Conservation (phyloP, 2,888 invertebrate genomes). For the Stomorhina lunata region DNA sequence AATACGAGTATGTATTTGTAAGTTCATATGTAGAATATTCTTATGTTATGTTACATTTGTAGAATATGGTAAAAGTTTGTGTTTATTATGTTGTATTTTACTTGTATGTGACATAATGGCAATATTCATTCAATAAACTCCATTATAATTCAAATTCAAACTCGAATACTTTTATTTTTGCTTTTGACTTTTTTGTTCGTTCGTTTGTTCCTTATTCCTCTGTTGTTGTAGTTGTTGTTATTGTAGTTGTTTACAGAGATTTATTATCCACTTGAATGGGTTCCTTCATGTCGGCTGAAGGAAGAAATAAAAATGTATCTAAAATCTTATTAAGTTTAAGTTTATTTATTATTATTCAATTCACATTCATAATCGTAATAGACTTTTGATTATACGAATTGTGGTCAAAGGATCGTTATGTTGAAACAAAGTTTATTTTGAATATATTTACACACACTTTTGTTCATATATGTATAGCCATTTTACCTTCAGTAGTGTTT, state of each 20-base stretch:
- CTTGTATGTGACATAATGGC: conserved; percentile 63
- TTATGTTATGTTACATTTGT: too few relatives aligned
- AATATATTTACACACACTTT: too few relatives aligned
- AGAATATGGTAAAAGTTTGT: too few relatives aligned
- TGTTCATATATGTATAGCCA: too few relatives aligned
- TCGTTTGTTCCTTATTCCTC: neutral
- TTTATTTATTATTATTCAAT: conserved; percentile 51
- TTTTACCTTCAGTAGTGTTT: too few relatives aligned
- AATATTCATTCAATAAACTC: conserved; percentile 61
- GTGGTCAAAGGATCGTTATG: neutral
- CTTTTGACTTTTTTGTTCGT: neutral
- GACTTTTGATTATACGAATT: neutral
- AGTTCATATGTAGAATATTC: conserved; percentile 2
- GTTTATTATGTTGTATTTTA: conserved; percentile 45
- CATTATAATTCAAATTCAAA: conserved; percentile 63
- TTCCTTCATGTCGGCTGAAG: conserved; percentile 40
- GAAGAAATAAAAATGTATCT: neutral
- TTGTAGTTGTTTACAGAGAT: conserved; percentile 45
- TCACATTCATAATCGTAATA: conserved; percentile 47
- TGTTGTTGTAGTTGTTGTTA: conserved; percentile 20
- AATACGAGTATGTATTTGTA: neutral
- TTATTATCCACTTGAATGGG: conserved; percentile 53
- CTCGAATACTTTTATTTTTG: conserved; percentile 12
- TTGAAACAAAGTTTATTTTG: neutral
- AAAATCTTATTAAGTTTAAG: conserved; percentile 31